phyloP scores from a whole-genome alignment of 2,888 invertebrate species.

The Drosophila niveifrons region DNA sequence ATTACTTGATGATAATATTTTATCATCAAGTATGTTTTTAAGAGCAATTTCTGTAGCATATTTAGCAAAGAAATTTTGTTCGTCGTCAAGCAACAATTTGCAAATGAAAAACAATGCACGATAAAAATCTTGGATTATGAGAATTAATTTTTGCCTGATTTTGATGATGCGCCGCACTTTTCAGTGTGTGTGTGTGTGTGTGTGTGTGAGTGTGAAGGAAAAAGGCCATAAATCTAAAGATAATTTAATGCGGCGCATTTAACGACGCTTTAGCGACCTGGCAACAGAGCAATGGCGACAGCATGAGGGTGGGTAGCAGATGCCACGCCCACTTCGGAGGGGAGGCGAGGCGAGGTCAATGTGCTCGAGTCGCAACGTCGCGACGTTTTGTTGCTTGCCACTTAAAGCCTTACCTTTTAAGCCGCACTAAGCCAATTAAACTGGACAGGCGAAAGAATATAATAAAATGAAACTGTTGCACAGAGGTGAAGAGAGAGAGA shows the following conservation, averaged over 20 bases:
- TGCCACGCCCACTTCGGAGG: neutral
- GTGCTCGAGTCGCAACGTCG: slow-evolving; percentile 19
- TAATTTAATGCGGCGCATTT: slow-evolving; percentile 64
- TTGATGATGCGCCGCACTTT: neutral
- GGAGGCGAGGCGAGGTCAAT: slow-evolving; percentile 38
- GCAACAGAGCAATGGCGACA: neutral
- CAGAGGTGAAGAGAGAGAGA: neutral
- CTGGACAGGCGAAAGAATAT: slow-evolving; percentile 19
- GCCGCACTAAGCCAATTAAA: slow-evolving; percentile 57
- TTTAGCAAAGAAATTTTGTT: neutral
- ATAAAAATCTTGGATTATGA: neutral
- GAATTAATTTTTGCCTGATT: slow-evolving; percentile 1
- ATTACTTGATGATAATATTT: no score
- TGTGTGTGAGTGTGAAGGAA: no score
- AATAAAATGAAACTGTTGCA: slow-evolving; percentile 53
- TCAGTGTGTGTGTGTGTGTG: neutral
- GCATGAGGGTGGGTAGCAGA: neutral
- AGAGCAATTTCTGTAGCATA: neutral
- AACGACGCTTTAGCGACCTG: slow-evolving; percentile 52
- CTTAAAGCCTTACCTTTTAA: slow-evolving; percentile 32
- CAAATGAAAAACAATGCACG: neutral
- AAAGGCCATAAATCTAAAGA: slow-evolving; percentile 63
- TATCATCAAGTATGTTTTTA: neutral
- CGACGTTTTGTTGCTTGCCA: slow-evolving; percentile 17
- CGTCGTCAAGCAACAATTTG: neutral